phyloP scores from a whole-genome alignment of 2,113 vertebrate species.

The Centropus bengalensis region DNA sequence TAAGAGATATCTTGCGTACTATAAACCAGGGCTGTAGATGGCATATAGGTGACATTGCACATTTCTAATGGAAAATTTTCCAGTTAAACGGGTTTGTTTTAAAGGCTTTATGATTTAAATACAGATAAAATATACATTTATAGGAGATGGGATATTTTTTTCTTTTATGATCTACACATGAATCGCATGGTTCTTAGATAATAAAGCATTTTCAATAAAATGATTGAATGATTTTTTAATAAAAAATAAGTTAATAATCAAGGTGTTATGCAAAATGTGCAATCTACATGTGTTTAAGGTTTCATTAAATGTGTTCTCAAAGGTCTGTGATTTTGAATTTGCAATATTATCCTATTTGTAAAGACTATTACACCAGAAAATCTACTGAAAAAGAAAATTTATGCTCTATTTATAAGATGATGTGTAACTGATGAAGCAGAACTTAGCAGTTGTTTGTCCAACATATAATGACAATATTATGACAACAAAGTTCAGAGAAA shows the following conservation, averaged over 20 bases:
- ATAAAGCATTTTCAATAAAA: neutral
- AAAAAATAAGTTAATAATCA: neutral
- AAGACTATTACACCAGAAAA: neutral
- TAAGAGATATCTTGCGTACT: neutral
- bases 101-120: neutral
- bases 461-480: neutral
- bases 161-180: neutral
- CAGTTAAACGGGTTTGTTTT: neutral
- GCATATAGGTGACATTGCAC: neutral
- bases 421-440: neutral
- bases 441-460: neutral
- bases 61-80: neutral
- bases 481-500: neutral
- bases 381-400: neutral
- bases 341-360: neutral
- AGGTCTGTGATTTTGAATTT: neutral
- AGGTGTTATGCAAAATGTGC: neutral
- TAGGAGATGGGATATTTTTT: neutral
- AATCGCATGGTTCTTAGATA: neutral
- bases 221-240: neutral
- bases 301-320: neutral
- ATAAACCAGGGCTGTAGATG: neutral
- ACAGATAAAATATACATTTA: neutral
- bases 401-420: neutral
- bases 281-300: neutral